Percentiles rank a stretch among this genome's conserved stretches.
phyloP scores from a whole-genome alignment of 64 coral and sea anemone genomes.

The Pocillopora damicornis region DNA sequence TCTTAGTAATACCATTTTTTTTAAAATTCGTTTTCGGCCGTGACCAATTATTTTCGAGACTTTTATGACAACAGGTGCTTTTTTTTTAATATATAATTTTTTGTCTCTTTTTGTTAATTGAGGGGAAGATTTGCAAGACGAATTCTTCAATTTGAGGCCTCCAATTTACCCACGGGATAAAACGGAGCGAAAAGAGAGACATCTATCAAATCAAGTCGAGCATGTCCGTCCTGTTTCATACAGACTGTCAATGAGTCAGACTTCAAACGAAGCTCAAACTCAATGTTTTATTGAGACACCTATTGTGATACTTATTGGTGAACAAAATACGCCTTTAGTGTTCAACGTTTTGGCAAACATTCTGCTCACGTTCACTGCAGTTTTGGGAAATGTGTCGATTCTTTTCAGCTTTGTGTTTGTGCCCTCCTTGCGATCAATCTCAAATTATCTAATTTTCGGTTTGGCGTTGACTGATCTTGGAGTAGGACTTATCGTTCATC shows the following conservation, averaged over 20 bases:
- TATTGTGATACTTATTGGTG: neutral
- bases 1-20: too few species aligned
- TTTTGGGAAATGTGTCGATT: conserved; percentile 10
- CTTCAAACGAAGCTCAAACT: neutral
- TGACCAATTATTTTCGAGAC: too few species aligned
- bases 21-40: too few species aligned
- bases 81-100: too few species aligned
- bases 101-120: too few species aligned
- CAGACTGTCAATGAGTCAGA: neutral
- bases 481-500: conserved; percentile 18
- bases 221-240: too few species aligned
- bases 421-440: neutral
- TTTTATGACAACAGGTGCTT: too few species aligned
- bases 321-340: neutral
- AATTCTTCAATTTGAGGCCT: too few species aligned
- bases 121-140: too few species aligned
- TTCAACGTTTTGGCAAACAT: neutral
- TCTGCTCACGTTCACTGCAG: neutral
- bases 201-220: too few species aligned
- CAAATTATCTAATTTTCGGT: conserved; percentile 1
- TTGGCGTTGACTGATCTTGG: conserved; percentile 24
- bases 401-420: conserved; percentile 6
- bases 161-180: too few species aligned
- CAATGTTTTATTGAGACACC: neutral
- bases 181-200: too few species aligned